Percentiles rank a stretch among this genome's conserved stretches.
phyloP scores from a whole-genome alignment of 2,888 invertebrate species.

The Vannuccia rotundouncinata region DNA sequence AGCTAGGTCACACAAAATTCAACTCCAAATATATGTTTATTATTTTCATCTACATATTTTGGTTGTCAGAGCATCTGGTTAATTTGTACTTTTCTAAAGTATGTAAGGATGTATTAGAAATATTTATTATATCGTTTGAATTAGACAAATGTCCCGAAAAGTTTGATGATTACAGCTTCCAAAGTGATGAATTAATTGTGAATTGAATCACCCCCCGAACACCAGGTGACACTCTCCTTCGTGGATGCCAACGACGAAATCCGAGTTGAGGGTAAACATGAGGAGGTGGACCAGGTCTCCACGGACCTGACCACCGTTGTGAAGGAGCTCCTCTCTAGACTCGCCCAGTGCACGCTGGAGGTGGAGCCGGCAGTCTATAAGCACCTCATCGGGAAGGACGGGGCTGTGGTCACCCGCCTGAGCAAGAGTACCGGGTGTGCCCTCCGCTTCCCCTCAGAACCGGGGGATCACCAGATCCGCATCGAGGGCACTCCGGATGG shows the following conservation, averaged over 20 bases:
- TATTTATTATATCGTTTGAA: too few species aligned
- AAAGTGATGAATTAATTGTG: too few species aligned
- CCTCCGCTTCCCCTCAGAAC: constrained; percentile 79
- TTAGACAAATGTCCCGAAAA: too few species aligned
- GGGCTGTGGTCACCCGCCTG: constrained; percentile 70
- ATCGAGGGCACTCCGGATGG: constrained; percentile 89
- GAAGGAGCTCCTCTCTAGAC: background rate
- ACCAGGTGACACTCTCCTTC: background rate
- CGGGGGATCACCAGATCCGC: constrained; percentile 73
- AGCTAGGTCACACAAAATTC: too few species aligned
- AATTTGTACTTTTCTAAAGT: too few species aligned
- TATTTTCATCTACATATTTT: too few species aligned
- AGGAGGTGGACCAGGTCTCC: constrained; percentile 60
- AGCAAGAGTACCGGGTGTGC: constrained; percentile 87
- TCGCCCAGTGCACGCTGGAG: constrained; percentile 58
- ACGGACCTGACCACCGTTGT: background rate
- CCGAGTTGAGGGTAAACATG: background rate
- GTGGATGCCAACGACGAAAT: constrained; percentile 12
- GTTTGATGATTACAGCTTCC: too few species aligned
- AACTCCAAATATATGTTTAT: too few species aligned
- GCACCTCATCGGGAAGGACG: constrained; percentile 83
- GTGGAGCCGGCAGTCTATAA: constrained; percentile 95
- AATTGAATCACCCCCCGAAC: background rate
- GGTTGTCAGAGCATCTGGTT: too few species aligned
- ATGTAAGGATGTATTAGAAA: too few species aligned